Evolutionary conservation across 2,797 vertebrate genomes (phyloP).

Genomic region (Anabacerthia variegaticeps): DNA sequence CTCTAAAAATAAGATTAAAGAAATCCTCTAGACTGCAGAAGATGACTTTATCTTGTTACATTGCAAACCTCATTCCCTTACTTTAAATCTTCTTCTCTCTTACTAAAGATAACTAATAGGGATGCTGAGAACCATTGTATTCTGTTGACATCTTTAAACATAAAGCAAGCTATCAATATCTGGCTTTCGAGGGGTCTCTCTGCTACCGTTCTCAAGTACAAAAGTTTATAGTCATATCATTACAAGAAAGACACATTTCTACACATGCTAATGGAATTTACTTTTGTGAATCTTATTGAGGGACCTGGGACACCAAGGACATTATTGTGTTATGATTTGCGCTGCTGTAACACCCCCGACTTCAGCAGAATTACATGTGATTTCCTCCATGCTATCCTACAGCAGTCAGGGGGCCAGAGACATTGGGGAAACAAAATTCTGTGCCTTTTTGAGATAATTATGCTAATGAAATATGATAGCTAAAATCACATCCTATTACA

Average conservation of each 20-base stretch:
- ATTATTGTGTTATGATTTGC: not conserved
- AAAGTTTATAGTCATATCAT: slow-evolving; percentile 56
- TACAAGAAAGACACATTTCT: slow-evolving; percentile 40
- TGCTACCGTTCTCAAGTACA: not conserved
- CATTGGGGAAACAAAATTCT: not conserved
- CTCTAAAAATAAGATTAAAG: slow-evolving; percentile 71
- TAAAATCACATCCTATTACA: not conserved
- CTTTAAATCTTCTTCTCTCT: slow-evolving; percentile 72
- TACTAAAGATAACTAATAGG: slow-evolving; percentile 72
- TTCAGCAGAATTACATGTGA: slow-evolving; percentile 40
- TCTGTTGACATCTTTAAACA: slow-evolving; percentile 69
- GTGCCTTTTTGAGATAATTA: not conserved
- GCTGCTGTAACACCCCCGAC: not conserved
- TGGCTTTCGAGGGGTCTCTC: slow-evolving; percentile 26
- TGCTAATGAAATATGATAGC: not conserved
- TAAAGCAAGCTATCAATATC: slow-evolving; percentile 62
- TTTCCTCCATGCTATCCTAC: not conserved
- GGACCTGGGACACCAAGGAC: not conserved
- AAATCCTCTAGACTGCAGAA: slow-evolving; percentile 65
- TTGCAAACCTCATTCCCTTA: slow-evolving; percentile 65
- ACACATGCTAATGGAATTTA: slow-evolving; percentile 58
- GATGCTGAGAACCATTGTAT: slow-evolving; percentile 62
- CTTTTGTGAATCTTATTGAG: slow-evolving; percentile 43
- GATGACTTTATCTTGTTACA: slow-evolving; percentile 69
- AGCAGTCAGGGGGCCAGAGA: not conserved